Evolutionary conservation across 2,888 invertebrate genomes (phyloP), one percentile per base, ranked within the genome.

Genomic region (Cephus pygmeus): DNA sequence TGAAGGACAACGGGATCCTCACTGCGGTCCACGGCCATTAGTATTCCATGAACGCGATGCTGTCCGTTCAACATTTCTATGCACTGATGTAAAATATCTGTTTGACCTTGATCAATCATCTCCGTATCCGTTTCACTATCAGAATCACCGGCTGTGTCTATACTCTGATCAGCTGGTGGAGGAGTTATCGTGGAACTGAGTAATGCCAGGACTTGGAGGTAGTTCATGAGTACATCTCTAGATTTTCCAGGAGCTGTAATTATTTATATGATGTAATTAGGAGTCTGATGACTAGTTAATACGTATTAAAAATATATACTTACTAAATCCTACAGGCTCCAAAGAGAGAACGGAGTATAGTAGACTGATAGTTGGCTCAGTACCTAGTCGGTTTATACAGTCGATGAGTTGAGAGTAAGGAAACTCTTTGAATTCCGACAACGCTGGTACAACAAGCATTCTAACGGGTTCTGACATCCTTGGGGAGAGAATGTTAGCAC

Each of bases 391-490:
- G 77, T 93, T 92, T 76, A 93, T 93, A 75, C 91, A 92, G 73
- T 90, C 90, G 79, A 93, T 93, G 82, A 94, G 87, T 82, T 92
- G 92, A 73, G 91, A 89, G 80, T 92, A 93, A 1, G 93, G 93
- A 81, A 94, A 93, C 73, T 91, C 88, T 69, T 87, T 80, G 40
- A 91, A 90, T 68, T 90, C 89, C 2, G 94, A 93, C 79, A 97
- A 89, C 11, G 95, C 94, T 23, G 97, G 96, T 83, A 97, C 92
- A 68, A 97, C 91, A 84, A 94, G 95, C 91, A 94, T 93, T 83
- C 95, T 95, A 23, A 97, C 93, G 1, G 96, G 93, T 82, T 95
- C 94, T 0, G 95, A 94, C 84, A 96, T 94, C 9, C 93, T 93
- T 75, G 94, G 93, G 80, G 94, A 94, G 23, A 97, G 92, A 86